Base-by-base conservation (phyloP, 1,140 invertebrate species). In the Epicauta chinensis region DNA sequence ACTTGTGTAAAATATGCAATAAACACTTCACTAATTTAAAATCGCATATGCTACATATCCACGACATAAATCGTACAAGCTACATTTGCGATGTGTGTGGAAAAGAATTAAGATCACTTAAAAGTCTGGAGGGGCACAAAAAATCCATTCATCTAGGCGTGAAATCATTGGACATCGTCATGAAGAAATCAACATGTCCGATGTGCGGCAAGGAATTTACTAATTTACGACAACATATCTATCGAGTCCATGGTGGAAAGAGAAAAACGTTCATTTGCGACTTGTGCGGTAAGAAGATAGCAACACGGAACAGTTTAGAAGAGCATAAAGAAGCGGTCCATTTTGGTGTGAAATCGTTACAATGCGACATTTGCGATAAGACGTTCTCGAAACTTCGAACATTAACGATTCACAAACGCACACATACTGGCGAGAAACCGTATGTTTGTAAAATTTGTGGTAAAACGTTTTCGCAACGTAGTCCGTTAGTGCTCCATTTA, bases 81-180 rank as follows among this genome's bases (percentile, higher is more conserved):
- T 65, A 58, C 38, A 51, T 65, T 5, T 65, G 63, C 36, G 59
- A 65, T 41, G 34, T 53, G 7, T 65, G 63, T 38, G 63, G 63
- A 2, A 65, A 65, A 49, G 55, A 58, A 38, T 47, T 65, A 2
- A 60, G 53, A 35, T 65, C 63, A 5, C 62, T 57, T 35, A 51
- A 55, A 3, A 61, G 62, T 12, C 37, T 68, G 1, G 43, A 60
- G 14, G 62, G 63, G 48, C 66, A 68, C 47, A 39, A 58, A 39
- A 51, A 59, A 9, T 60, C 60, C 63, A 65, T 42, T 58, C 63
- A 39, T 7, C 7, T 60, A 16, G 51, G 0, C 86, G 83, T 69
- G 80, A 83, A 59, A 80, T 87, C 23, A 91, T 89, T 69, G 81
- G 81, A n/a, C 91, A 93, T 72, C 81, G 83, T 46, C 80, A n/a